Evolutionary conservation across 2,113 vertebrate genomes (phyloP).

Genomic region (Procavia capensis): DNA sequence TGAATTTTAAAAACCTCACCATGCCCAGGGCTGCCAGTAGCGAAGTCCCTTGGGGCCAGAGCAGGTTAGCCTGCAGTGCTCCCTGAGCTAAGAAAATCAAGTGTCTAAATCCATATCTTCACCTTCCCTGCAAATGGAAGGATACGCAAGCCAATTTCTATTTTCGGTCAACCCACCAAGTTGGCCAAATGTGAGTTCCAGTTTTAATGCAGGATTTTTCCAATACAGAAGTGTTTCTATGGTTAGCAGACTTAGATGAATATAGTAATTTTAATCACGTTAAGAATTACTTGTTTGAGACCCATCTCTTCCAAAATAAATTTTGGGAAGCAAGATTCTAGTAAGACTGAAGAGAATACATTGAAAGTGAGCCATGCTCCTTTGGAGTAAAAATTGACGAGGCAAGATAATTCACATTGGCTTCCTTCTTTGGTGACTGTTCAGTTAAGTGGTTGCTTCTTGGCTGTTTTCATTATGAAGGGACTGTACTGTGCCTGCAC

Average conservation of each 20-base stretch:
- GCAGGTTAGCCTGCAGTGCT: slow-evolving; percentile 73
- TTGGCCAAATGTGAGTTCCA: slow-evolving; percentile 46
- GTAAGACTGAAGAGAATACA: slow-evolving; percentile 31
- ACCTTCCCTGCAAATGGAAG: slow-evolving; percentile 71
- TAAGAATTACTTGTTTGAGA: slow-evolving; percentile 23
- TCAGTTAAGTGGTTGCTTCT: slow-evolving; percentile 6
- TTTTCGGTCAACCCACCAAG: slow-evolving; percentile 73
- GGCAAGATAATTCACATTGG: neutral
- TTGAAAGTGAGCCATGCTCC: slow-evolving; percentile 50
- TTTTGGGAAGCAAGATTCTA: neutral
- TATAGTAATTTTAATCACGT: neutral
- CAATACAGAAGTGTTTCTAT: neutral
- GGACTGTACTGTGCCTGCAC: neutral
- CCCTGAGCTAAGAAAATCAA: slow-evolving; percentile 78
- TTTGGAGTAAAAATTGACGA: slow-evolving; percentile 44
- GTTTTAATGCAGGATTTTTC: slow-evolving; percentile 48
- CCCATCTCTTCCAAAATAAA: slow-evolving; percentile 39
- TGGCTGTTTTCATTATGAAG: neutral
- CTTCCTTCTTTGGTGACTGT: neutral
- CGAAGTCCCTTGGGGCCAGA: slow-evolving; percentile 73
- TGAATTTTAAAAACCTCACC: slow-evolving; percentile 77
- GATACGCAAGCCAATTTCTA: slow-evolving; percentile 71
- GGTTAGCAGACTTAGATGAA: neutral
- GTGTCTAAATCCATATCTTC: slow-evolving; percentile 73
- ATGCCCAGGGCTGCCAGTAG: slow-evolving; percentile 72